Percentiles rank a stretch among this genome's conserved stretches.
Evolutionary conservation across 2,113 vertebrate genomes (phyloP).

Genomic region (Bujurquina vittata): DNA sequence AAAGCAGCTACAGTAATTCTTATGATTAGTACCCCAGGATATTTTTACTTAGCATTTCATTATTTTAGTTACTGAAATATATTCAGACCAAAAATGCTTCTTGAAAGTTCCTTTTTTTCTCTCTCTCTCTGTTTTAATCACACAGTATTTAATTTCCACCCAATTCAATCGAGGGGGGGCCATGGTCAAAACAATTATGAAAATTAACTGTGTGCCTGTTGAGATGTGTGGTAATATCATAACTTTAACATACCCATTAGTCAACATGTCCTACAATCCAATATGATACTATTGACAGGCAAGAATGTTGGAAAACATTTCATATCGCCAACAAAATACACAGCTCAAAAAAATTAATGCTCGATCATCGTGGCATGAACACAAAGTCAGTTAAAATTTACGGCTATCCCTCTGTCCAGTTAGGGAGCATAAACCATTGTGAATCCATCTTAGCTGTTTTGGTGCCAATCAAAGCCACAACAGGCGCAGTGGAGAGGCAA

Average conservation of each 20-base stretch:
- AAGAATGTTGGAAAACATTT: neutral
- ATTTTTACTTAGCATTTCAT: neutral
- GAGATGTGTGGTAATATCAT: neutral
- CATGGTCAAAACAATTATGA: neutral
- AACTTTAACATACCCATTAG: neutral
- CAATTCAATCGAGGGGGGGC: neutral
- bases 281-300: neutral
- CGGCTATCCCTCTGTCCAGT: neutral
- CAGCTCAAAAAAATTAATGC: neutral
- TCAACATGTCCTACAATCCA: too few species aligned
- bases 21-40: neutral
- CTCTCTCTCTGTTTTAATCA: neutral
- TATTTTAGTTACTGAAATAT: neutral
- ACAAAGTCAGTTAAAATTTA: neutral
- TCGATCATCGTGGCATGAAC: neutral
- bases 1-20: neutral
- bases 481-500: neutral
- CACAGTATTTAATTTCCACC: neutral
- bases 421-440: neutral
- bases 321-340: neutral
- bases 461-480: accelerated
- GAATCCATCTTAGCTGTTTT: neutral
- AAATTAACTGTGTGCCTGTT: neutral
- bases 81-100: neutral
- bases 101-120: neutral